Percentiles rank a stretch among this genome's conserved stretches.
These are phyloP conservation scores for Patella caerulea DNA, from an alignment of 2,888 invertebrate genomes.

Conservation along the genomic window DNA sequence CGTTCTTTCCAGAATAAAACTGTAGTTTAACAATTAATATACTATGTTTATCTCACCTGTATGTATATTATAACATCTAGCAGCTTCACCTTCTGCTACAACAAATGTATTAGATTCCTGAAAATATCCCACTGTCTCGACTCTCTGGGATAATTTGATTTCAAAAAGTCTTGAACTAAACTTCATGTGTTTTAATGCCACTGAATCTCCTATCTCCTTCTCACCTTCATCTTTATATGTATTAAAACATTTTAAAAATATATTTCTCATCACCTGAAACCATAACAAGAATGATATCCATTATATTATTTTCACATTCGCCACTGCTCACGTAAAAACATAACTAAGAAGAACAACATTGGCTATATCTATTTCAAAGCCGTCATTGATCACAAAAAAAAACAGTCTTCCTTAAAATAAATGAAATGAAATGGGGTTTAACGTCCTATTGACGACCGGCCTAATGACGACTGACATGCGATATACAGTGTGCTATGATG, in stretches of 20 bases:
- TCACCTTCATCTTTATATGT: conserved; percentile 60
- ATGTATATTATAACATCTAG: conserved; percentile 63
- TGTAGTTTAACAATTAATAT: too few relatives aligned
- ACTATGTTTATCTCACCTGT: conserved; percentile 52
- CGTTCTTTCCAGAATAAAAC: too few relatives aligned
- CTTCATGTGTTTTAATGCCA: conserved; percentile 62
- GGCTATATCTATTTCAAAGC: too few relatives aligned
- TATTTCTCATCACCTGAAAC: conserved; percentile 68
- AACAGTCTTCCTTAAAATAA: too few relatives aligned
- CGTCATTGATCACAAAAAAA: too few relatives aligned
- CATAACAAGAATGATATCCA: not conserved
- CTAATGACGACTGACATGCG: too few relatives aligned
- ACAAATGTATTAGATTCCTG: conserved; percentile 66
- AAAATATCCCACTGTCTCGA: conserved; percentile 63
- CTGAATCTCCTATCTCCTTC: conserved; percentile 55
- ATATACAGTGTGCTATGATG: too few relatives aligned
- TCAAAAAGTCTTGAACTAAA: conserved; percentile 68
- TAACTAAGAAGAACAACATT: too few relatives aligned
- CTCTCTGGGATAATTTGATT: conserved; percentile 61
- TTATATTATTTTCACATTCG: too few relatives aligned
- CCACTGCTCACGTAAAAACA: too few relatives aligned
- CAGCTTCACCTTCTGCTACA: conserved; percentile 65
- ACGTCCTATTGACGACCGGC: too few relatives aligned
- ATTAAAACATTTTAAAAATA: conserved; percentile 68
- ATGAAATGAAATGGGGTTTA: too few relatives aligned